Evolutionary conservation across 2,888 invertebrate genomes (phyloP).

Genomic region (Limenitis camilla): DNA sequence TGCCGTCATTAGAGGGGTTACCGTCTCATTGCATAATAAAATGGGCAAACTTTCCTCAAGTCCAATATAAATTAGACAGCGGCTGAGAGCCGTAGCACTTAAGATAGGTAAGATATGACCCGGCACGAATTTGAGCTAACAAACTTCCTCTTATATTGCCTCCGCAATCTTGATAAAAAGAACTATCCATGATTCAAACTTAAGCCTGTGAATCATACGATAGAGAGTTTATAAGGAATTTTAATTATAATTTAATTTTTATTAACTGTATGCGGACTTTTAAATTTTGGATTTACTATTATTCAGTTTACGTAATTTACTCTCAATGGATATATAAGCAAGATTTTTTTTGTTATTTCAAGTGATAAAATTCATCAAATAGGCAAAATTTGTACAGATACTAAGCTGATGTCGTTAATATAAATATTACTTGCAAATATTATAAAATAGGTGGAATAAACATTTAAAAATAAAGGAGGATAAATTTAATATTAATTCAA

Average conservation of each 20-base stretch:
- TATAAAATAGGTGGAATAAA: no score
- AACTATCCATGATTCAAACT: constrained; percentile 69
- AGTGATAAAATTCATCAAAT: no score
- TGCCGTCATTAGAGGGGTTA: constrained; percentile 71
- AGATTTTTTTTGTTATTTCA: no score
- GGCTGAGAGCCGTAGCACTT: constrained; percentile 71
- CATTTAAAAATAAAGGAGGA: no score
- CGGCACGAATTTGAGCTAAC: constrained; percentile 63
- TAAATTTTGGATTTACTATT: no score
- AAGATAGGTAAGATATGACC: constrained; percentile 73
- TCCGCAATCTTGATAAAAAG: constrained; percentile 69
- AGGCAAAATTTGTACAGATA: no score
- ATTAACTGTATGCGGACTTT: no score
- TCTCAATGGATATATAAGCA: no score
- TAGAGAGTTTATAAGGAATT: constrained; percentile 40
- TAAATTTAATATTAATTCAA: no score
- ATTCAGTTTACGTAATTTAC: no score
- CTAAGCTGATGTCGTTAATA: no score
- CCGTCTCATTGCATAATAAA: constrained; percentile 74
- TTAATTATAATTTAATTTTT: constrained; percentile 38
- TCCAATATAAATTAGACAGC: constrained; percentile 75
- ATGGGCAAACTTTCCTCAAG: constrained; percentile 73
- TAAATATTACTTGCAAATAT: no score
- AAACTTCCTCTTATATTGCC: constrained; percentile 64
- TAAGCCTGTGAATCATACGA: constrained; percentile 51